phyloP scores from a whole-genome alignment of 2,113 vertebrate species.

The Lepus americanus region DNA sequence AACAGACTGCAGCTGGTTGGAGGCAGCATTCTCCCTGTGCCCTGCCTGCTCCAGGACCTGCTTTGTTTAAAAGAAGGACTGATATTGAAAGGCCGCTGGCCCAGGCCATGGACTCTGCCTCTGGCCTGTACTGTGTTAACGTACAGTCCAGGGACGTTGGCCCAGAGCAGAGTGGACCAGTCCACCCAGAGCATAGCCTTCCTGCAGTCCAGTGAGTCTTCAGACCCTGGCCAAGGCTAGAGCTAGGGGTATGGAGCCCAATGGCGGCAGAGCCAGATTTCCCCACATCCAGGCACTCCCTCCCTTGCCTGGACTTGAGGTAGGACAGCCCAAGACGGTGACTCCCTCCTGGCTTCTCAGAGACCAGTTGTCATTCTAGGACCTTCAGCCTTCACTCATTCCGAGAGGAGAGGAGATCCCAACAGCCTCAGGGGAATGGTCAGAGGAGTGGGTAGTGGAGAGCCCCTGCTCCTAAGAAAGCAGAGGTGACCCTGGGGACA shows the following conservation, averaged over 20 bases:
- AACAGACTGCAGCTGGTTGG: background rate
- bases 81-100: background rate
- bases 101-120: background rate
- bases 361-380: background rate
- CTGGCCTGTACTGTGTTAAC: background rate
- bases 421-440: background rate
- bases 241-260: too few relatives aligned
- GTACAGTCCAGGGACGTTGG: background rate
- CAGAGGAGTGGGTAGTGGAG: too few relatives aligned
- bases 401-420: background rate
- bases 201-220: background rate
- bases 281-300: background rate
- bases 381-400: background rate
- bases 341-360: background rate
- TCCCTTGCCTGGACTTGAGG: background rate
- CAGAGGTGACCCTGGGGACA: background rate
- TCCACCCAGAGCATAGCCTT: background rate
- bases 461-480: background rate
- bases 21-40: background rate
- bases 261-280: background rate
- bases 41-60: background rate
- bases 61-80: slow-evolving; percentile 53
- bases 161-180: background rate
- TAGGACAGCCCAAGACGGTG: background rate
- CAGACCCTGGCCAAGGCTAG: background rate